These are phyloP conservation scores for Potamarius usumacintae DNA, from an alignment of 2,113 vertebrate genomes.

Conservation along the genomic window DNA sequence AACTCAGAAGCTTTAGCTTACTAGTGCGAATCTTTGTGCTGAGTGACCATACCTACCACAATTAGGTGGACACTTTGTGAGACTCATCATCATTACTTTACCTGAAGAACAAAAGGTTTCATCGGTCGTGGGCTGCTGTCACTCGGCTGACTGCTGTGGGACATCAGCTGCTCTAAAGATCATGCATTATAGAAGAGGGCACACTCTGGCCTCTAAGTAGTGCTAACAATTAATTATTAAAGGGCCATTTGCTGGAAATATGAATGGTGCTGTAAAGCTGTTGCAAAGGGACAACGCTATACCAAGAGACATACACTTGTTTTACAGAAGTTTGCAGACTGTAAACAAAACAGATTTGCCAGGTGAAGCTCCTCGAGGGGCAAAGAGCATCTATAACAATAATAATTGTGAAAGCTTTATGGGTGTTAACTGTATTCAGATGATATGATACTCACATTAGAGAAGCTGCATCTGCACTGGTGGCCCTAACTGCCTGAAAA, in stretches of 20 bases:
- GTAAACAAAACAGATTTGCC: conserved; percentile 38
- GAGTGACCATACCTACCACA: not conserved
- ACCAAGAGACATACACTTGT: conserved; percentile 23
- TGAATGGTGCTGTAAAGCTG: conserved; percentile 41
- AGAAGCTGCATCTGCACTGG: not conserved
- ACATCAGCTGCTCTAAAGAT: conserved; percentile 64
- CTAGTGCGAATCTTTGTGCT: not conserved
- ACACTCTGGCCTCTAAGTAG: conserved; percentile 68
- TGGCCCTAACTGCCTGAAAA: not conserved
- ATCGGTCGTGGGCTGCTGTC: conserved; percentile 39
- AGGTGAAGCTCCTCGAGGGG: conserved; percentile 5
- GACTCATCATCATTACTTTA: not conserved
- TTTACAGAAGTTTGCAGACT: conserved; percentile 28
- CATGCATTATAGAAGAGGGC: conserved; percentile 72
- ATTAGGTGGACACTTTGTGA: not conserved
- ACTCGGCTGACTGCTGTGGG: conserved; percentile 53
- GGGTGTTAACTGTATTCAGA: conserved; percentile 14
- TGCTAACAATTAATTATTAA: conserved; percentile 67
- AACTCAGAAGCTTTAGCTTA: not conserved
- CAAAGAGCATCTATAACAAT: not conserved
- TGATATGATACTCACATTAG: not conserved
- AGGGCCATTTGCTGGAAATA: conserved; percentile 59
- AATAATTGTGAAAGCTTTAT: conserved; percentile 29
- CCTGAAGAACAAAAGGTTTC: conserved; percentile 10
- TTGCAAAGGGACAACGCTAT: not conserved